Base-by-base conservation (phyloP, 1,140 invertebrate species). In the Ectropis grisescens region DNA sequence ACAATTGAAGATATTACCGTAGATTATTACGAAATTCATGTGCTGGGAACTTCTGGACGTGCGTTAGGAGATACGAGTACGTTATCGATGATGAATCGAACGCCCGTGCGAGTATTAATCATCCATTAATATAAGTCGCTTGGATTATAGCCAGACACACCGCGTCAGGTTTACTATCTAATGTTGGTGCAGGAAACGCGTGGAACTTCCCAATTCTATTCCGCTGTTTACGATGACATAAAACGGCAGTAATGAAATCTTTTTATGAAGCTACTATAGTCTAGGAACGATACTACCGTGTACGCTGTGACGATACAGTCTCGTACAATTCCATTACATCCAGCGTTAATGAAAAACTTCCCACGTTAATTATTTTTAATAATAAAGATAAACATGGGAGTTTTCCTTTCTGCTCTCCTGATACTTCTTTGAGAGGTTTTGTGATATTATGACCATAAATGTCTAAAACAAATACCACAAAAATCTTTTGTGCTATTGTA, bases 61-160 rank as follows among this genome's bases (percentile, higher is more conserved):
- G 25, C 29, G 14, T 12, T 29, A 46, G 38, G 46, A 46, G 46
- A 19, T 19, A 19, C n/a, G n/a, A 41, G 29, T 25, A 30, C 29
- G 33, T 22, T 28, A 35, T 41, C 40, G 15, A 29, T 52, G 49
- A 47, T 54, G 41, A 36, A 50, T 37, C 23, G 33, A 40, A 13
- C n/a, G 3, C 28, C 27, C 26, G 23, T 3, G 16, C 31, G 28
- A 37, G 13, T 50, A 57, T 58, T 57, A 55, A 54, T 60, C 54
- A 53, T 47, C 32, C 29, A 39, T 27, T 42, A 47, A 54, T 60
- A 47, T 41, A 51, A 47, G 44, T 24, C 16, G 10, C 34, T 47
- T 66, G 61, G 61, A 58, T 43, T 50, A 37, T 16, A 23, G 58
- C 61, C 59, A 64, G 39, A 55, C 34, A 8, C 43, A 35, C 39